Conservation (phyloP, 2,113 vertebrate species). For the Motacilla alba region DNA sequence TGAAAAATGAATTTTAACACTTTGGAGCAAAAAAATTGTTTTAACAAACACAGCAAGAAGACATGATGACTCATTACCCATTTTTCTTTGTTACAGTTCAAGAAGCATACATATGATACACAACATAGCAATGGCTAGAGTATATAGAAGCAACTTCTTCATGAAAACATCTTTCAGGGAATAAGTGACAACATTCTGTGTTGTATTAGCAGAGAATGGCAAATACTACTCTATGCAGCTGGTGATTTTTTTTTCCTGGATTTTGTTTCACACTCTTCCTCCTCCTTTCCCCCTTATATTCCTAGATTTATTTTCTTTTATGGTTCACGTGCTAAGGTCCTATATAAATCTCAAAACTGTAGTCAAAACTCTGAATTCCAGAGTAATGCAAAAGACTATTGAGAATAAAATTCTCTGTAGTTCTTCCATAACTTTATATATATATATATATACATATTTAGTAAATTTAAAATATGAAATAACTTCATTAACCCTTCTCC, state of each 20-base stretch:
- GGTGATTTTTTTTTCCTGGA: not conserved
- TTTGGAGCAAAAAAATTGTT: not conserved
- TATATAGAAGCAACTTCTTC: not conserved
- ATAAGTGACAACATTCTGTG: not conserved
- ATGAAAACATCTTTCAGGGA: not conserved
- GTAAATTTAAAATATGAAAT: not conserved
- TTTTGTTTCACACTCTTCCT: not conserved
- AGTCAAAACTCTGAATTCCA: not conserved
- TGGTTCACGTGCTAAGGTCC: slow-evolving; percentile 31
- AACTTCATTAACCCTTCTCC: slow-evolving; percentile 10
- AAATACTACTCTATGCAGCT: not conserved
- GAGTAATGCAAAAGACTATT: not conserved
- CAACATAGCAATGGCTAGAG: not conserved
- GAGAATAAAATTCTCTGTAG: slow-evolving; percentile 20
- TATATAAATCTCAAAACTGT: slow-evolving; percentile 4
- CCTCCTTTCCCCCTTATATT: not conserved
- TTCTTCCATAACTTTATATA: not conserved
- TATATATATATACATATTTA: not conserved
- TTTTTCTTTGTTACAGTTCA: not conserved
- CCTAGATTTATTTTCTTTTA: slow-evolving; percentile 58
- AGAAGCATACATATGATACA: not conserved
- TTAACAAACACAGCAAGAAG: not conserved
- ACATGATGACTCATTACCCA: not conserved
- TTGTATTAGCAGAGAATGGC: not conserved
- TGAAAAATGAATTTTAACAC: not conserved